Evolutionary conservation across 2,888 invertebrate species (phyloP).

Genomic region (Brachycybe producta): DNA sequence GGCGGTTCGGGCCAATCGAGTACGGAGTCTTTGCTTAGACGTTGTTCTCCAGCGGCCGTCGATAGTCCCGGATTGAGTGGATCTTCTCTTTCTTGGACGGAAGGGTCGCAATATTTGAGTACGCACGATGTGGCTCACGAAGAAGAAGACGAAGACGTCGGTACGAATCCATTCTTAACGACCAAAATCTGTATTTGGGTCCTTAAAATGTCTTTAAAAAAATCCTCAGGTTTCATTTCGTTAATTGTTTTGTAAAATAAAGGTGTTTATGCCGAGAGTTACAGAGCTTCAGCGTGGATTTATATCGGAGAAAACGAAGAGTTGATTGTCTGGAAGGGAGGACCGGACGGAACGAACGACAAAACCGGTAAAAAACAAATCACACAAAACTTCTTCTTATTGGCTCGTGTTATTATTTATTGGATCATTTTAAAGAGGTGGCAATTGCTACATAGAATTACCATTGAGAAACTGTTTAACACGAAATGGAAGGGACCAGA

Average conservation of each 20-base stretch:
- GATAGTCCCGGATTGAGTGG: slow-evolving; percentile 14
- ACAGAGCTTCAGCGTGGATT: slow-evolving; percentile 57
- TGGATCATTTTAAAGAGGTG: no score
- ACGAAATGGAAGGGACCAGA: no score
- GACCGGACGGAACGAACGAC: slow-evolving; percentile 1
- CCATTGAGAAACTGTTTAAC: no score
- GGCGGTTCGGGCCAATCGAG: slow-evolving; percentile 13
- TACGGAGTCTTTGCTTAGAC: slow-evolving; percentile 13
- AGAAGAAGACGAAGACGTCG: slow-evolving; percentile 27
- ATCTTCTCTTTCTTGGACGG: slow-evolving; percentile 11
- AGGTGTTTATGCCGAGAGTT: slow-evolving; percentile 62
- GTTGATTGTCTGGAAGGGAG: slow-evolving; percentile 44
- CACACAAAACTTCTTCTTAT: neutral
- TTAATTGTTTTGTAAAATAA: slow-evolving; percentile 15
- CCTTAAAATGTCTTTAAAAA: neutral
- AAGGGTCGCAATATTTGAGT: neutral
- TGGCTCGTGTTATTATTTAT: neutral
- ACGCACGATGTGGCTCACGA: slow-evolving; percentile 11
- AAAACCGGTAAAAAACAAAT: neutral
- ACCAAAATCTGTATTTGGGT: neutral
- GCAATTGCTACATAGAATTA: no score
- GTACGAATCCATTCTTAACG: no score
- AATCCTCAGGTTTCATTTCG: neutral
- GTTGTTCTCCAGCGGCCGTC: slow-evolving; percentile 9
- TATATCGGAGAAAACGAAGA: slow-evolving; percentile 60